phyloP scores from a whole-genome alignment of 2,797 vertebrate genomes.

The Scolopax rusticola region DNA sequence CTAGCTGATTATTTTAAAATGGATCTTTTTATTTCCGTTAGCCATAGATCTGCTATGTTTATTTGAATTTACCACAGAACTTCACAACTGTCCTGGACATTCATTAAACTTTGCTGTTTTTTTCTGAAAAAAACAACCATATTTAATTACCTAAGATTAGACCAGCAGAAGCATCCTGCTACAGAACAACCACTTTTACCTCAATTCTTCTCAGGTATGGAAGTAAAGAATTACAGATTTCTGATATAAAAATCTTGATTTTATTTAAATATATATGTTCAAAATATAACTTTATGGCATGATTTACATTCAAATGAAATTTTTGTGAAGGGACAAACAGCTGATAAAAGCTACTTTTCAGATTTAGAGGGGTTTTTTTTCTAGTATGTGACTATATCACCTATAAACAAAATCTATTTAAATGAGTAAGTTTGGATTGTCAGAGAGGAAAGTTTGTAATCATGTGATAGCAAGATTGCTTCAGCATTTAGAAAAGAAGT shows the following conservation, averaged over 20 bases:
- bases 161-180: background rate
- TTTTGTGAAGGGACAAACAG: background rate
- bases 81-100: no score
- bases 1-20: background rate
- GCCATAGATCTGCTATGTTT: background rate
- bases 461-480: background rate
- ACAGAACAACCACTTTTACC: background rate
- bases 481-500: background rate
- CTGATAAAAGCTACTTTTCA: background rate
- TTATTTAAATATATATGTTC: background rate
- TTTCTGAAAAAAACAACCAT: background rate
- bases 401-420: background rate
- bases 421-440: background rate
- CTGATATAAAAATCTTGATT: background rate
- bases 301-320: background rate
- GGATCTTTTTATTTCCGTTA: background rate
- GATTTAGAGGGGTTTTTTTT: background rate
- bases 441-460: background rate
- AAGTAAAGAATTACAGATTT: background rate
- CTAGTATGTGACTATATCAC: background rate
- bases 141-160: background rate
- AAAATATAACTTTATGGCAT: background rate
- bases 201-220: background rate
- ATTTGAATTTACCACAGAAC: background rate
- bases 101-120: background rate